Conservation (phyloP, 2,113 vertebrate genomes). For the Myiagra hebetior region DNA sequence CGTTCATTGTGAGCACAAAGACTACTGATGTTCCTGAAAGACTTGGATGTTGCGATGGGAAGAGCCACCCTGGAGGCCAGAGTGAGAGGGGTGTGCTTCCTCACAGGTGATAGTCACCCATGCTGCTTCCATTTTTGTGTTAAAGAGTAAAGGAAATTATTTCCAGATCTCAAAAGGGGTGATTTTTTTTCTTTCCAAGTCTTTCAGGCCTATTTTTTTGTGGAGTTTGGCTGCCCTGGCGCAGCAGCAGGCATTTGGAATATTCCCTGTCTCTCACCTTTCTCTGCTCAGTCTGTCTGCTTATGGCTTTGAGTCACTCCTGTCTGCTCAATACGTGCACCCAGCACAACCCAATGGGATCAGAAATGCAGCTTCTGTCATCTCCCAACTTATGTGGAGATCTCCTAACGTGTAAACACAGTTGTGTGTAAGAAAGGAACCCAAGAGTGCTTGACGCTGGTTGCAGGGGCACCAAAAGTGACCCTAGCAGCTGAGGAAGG, state of each 20-base stretch:
- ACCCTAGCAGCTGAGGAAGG: not conserved
- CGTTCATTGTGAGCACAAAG: not conserved
- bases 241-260: slow-evolving; percentile 11
- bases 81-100: not conserved
- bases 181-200: not conserved
- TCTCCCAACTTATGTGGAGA: not conserved
- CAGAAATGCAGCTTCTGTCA: not conserved
- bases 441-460: not conserved
- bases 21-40: not conserved
- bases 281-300: not conserved
- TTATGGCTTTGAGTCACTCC: not conserved
- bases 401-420: not conserved
- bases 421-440: not conserved
- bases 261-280: slow-evolving; percentile 17
- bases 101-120: not conserved
- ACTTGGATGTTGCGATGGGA: rapidly evolving
- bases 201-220: not conserved
- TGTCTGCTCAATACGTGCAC: not conserved
- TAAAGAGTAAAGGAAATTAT: not conserved
- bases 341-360: not conserved
- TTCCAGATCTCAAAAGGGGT: not conserved
- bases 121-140: not conserved
- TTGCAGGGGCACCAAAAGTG: not conserved
- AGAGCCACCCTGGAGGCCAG: not conserved
- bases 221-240: not conserved